Conservation (phyloP, 2,888 invertebrate genomes). For the Chrysomela aeneicollis region DNA sequence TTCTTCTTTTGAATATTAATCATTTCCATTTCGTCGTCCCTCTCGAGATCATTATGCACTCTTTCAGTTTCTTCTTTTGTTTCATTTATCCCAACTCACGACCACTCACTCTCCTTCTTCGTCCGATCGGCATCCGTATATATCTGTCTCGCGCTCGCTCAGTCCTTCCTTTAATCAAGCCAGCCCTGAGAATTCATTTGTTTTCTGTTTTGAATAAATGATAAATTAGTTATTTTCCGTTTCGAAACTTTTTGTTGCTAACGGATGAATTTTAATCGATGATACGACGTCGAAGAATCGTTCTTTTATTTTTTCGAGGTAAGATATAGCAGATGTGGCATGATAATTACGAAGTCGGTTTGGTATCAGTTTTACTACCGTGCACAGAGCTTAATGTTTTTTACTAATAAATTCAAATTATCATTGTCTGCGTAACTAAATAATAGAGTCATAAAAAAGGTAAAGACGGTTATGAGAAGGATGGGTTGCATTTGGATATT, state of each 20-base stretch:
- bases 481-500: background rate
- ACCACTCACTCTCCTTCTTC: conserved; percentile 39
- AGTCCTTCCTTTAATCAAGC: conserved; percentile 58
- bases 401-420: background rate
- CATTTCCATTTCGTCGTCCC: conserved; percentile 46
- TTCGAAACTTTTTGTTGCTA: conserved; percentile 51
- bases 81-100: conserved; percentile 39
- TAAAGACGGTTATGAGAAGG: background rate
- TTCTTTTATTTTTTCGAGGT: conserved; percentile 11
- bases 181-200: conserved; percentile 59
- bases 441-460: background rate
- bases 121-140: conserved; percentile 35
- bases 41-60: conserved; percentile 40
- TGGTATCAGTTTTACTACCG: background rate
- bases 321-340: conserved; percentile 22
- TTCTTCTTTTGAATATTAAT: conserved; percentile 55
- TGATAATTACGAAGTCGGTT: conserved; percentile 14
- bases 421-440: background rate
- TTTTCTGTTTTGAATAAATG: conserved; percentile 57
- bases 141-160: conserved; percentile 46
- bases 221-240: conserved; percentile 56
- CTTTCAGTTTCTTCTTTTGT: conserved; percentile 39
- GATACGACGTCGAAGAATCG: conserved; percentile 11
- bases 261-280: conserved; percentile 44
- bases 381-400: background rate